Conservation (phyloP, 1,140 invertebrate species). For the Brachionus rotundiformis region DNA sequence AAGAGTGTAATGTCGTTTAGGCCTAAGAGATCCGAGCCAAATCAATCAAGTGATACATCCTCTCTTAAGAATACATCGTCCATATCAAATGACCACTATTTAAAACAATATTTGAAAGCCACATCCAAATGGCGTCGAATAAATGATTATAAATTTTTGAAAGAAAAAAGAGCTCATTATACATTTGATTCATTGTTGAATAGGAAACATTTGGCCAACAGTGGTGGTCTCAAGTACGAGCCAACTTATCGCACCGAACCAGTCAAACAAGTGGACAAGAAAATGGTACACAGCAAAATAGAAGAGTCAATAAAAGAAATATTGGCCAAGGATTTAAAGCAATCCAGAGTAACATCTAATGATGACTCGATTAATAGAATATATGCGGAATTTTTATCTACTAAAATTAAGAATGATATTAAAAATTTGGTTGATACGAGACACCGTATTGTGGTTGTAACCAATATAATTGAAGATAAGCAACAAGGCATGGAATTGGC, state of each 20-base stretch:
- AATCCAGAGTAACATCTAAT: background rate
- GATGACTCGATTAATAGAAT: background rate
- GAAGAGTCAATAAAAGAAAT: background rate
- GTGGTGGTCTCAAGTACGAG: background rate
- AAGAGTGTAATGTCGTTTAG: background rate
- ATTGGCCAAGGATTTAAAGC: background rate
- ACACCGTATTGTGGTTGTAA: background rate
- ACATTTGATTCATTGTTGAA: background rate
- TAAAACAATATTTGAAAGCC: background rate
- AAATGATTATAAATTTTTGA: background rate
- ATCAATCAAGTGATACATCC: background rate
- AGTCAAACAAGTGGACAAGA: background rate
- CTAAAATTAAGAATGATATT: background rate
- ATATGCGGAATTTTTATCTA: background rate
- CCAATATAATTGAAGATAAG: background rate
- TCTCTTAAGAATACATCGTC: background rate
- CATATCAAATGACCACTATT: background rate
- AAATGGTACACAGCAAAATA: background rate
- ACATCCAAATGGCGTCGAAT: slow-evolving; percentile 1
- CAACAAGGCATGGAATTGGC: background rate
- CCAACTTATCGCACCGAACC: slow-evolving; percentile 15
- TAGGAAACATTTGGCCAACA: background rate
- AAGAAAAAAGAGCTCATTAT: background rate
- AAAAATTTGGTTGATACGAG: background rate
- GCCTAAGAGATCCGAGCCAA: background rate